Evolutionary conservation across 2,113 vertebrate genomes (phyloP), one percentile per base, ranked within the genome.

Genomic region (Lycaon pictus): DNA sequence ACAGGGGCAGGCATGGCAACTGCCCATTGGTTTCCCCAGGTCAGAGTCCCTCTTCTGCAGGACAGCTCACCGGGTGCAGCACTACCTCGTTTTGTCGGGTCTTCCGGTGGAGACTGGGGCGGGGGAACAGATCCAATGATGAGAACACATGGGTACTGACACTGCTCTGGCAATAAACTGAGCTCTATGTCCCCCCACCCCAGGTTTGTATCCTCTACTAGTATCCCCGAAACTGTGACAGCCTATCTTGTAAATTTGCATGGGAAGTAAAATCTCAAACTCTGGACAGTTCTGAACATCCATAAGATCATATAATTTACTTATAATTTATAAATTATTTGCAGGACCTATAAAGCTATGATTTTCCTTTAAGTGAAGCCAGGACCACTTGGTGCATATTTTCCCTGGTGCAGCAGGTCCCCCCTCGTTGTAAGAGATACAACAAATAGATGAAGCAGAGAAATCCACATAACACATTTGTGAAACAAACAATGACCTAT

Each of bases 301-400:
- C 63, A 3, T 25, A 74, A 51, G 56, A 84, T 27, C 35, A 74
- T 62, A 72, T 27, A 27, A 82, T 56, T 95, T 89, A 77, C 58
- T 84, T 85, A 85, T 2, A 2, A 60, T 60, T 71, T 74, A 29
- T 37, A 86, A 93, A 56, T 32, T 81, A 77, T 67, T 51, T 90
- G 37, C 6, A 86, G 74, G 4, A 90, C 62, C 11, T 43, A 96
- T 51, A 65, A 79, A 25, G 13, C 32, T 48, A 43, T 63, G 3
- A 32, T 51, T 92, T 95, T 62, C 20, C 82, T 88, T 83, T 43
- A 77, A 97, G 56, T 12, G 25, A 92, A 82, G n/a, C 20, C 79
- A 60, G 7, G 63, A 48, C 32, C 91, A 56, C 20, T 35, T 17
- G 67, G 20, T 62, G 62, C 25, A 88, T 56, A 58, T 82, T 51